phyloP scores from a whole-genome alignment of 2,888 invertebrate genomes.

The Mimachlamys varia region DNA sequence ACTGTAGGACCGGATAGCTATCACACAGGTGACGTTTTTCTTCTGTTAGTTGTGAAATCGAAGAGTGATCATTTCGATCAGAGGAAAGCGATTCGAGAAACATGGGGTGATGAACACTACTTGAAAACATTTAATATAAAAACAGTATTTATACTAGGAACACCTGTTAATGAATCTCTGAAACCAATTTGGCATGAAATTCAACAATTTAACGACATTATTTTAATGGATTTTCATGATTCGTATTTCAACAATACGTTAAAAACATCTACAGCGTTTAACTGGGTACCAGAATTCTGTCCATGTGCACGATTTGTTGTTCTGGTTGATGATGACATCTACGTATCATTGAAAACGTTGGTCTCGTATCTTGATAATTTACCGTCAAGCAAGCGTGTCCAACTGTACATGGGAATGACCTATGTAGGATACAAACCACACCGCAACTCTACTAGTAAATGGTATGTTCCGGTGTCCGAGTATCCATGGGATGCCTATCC shows the following conservation, averaged over 20 bases:
- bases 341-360: not conserved
- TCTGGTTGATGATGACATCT: not conserved
- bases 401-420: not conserved
- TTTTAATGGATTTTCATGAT: conserved; percentile 23
- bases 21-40: not conserved
- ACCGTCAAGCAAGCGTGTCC: not conserved
- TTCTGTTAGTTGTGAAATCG: not conserved
- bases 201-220: not conserved
- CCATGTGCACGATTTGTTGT: not conserved
- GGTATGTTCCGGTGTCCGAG: not conserved
- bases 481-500: not conserved
- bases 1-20: not conserved
- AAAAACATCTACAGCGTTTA: not conserved
- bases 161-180: not conserved
- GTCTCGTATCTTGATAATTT: not conserved
- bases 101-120: not conserved
- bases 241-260: conserved; percentile 1
- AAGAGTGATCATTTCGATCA: not conserved
- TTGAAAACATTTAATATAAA: not conserved
- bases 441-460: not conserved
- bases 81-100: not conserved
- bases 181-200: not conserved
- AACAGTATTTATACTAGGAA: not conserved
- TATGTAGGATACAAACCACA: not conserved
- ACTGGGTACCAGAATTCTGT: not conserved